These are phyloP conservation scores for Drosophila subpulchrella DNA, from an alignment of 1,140 invertebrate species.

Conservation along the genomic window DNA sequence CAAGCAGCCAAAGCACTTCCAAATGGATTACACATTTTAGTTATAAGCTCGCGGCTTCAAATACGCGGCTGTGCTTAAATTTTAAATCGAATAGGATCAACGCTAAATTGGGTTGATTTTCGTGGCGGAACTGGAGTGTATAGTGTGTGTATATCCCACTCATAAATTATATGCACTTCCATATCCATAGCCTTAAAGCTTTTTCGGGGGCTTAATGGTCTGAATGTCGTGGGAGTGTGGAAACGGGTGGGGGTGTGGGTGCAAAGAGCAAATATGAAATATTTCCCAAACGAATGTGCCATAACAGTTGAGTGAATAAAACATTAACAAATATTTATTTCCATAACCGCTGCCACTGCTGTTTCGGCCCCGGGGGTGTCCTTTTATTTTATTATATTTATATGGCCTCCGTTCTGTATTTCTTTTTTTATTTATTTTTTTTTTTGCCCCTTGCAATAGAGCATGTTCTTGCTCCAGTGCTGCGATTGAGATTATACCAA, in stretches of 20 bases:
- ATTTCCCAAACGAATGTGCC: conserved; percentile 53
- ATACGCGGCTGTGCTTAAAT: not conserved
- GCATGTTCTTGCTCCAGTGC: conserved; percentile 39
- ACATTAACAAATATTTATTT: conserved; percentile 64
- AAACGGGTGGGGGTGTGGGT: not conserved
- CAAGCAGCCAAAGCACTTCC: conserved; percentile 2
- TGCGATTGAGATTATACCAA: conserved; percentile 66
- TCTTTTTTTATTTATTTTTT: conserved; percentile 4
- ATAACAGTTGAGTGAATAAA: conserved; percentile 62
- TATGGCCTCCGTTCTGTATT: conserved; percentile 26
- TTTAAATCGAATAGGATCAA: conserved; percentile 19
- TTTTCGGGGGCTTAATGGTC: not conserved
- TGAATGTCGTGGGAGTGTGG: conserved; percentile 1
- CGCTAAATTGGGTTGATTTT: conserved; percentile 18
- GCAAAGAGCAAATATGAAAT: conserved; percentile 52
- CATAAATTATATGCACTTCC: conserved; percentile 37
- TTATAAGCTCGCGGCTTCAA: conserved; percentile 13
- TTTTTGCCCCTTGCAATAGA: conserved; percentile 24
- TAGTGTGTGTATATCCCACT: not conserved
- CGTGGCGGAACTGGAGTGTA: not conserved
- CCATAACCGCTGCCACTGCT: conserved; percentile 38
- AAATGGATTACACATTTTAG: conserved; percentile 37
- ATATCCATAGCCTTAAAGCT: conserved; percentile 29
- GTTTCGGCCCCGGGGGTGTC: conserved; percentile 22
- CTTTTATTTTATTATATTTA: conserved; percentile 57